These are phyloP conservation scores for Archips xylosteana DNA, from an alignment of 2,888 invertebrate species.

Conservation along the genomic window DNA sequence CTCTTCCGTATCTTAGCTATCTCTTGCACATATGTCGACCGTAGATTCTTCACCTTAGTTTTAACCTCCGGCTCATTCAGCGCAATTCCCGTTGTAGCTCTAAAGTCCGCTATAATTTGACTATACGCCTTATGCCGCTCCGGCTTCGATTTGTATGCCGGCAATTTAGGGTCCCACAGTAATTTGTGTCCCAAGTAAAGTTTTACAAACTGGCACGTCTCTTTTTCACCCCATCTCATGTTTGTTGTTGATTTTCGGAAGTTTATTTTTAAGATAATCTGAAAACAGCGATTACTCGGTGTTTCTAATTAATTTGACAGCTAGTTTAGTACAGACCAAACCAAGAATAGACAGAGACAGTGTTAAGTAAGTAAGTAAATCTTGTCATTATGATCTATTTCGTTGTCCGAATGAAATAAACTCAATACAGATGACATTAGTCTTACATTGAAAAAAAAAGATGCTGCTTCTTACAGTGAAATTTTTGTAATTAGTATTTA, in stretches of 20 bases:
- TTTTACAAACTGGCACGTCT: constrained; percentile 77
- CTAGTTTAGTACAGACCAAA: too few relatives aligned
- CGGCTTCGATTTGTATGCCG: constrained; percentile 66
- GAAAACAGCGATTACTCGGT: constrained; percentile 1
- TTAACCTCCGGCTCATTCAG: constrained; percentile 62
- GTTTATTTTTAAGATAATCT: constrained; percentile 13
- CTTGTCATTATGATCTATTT: neutral
- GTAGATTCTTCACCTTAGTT: constrained; percentile 67
- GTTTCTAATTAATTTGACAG: constrained; percentile 2
- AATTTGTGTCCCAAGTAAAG: constrained; percentile 71
- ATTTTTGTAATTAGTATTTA: constrained; percentile 5
- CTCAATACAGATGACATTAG: neutral
- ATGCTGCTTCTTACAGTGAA: neutral
- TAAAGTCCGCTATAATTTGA: constrained; percentile 62
- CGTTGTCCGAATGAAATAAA: neutral
- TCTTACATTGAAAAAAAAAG: neutral
- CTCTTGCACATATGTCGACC: constrained; percentile 70
- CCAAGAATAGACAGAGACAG: too few relatives aligned
- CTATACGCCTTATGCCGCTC: constrained; percentile 65
- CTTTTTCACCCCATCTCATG: constrained; percentile 77
- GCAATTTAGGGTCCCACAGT: constrained; percentile 73
- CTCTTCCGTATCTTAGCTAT: constrained; percentile 65
- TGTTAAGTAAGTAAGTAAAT: neutral
- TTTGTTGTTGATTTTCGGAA: constrained; percentile 40
- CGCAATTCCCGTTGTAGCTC: constrained; percentile 61